These are phyloP conservation scores for Lasiommata megera DNA, from an alignment of 2,888 invertebrate species.

Conservation along the genomic window DNA sequence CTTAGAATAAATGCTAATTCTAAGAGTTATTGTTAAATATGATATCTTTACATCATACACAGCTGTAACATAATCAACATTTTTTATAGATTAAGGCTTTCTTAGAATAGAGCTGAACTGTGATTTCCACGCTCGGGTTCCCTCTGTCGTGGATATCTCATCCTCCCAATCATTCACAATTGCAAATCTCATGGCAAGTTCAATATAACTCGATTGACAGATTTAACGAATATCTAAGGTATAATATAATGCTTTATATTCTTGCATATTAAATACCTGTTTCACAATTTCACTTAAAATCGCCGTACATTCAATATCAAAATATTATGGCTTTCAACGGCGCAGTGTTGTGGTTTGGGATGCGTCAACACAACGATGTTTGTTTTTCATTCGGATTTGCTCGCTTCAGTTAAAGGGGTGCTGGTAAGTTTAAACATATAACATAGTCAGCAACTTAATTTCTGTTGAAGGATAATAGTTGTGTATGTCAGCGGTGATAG, in stretches of 20 bases:
- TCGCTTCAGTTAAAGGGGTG: constrained; percentile 37
- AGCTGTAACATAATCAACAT: too few relatives aligned
- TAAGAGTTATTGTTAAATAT: too few relatives aligned
- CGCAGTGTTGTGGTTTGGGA: constrained; percentile 33
- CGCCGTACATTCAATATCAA: constrained; percentile 22
- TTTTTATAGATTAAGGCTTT: too few relatives aligned
- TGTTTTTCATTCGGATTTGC: constrained; percentile 58
- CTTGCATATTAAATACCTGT: constrained; percentile 3
- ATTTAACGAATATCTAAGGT: not conserved
- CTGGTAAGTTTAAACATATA: constrained; percentile 23
- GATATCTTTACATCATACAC: too few relatives aligned
- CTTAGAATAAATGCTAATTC: too few relatives aligned
- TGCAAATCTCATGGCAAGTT: too few relatives aligned
- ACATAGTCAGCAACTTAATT: constrained; percentile 13
- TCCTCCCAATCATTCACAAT: too few relatives aligned
- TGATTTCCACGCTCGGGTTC: too few relatives aligned
- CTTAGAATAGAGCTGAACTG: too few relatives aligned
- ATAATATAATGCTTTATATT: not conserved
- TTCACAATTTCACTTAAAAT: constrained; percentile 8
- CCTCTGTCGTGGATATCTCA: too few relatives aligned
- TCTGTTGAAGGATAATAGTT: not conserved
- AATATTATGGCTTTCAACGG: constrained; percentile 33
- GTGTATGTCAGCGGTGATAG: not conserved
- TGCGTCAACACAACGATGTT: constrained; percentile 47
- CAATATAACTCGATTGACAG: too few relatives aligned